Evolutionary conservation across 2,888 invertebrate species (phyloP), one percentile per base, ranked within the genome.

Genomic region (Bellardia pandia): DNA sequence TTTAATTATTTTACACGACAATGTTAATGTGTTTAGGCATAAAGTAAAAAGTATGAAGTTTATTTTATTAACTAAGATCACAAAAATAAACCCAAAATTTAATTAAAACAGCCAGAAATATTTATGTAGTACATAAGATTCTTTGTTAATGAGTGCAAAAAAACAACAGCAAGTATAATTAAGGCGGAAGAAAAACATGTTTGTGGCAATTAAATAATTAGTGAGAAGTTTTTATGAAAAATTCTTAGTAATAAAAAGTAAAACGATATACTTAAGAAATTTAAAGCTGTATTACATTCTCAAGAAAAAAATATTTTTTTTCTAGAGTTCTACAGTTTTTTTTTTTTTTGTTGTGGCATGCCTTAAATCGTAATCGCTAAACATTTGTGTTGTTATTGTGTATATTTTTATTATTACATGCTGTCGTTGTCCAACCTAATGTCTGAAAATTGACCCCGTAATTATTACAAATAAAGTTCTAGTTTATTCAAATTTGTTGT

Each of bases 381-480:
- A 71, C 40, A 53, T 62, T 6, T 40, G 5, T 16, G n/a, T 13
- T 56, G 7, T 51, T 69, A 58, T 56, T 16, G 56, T 58, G 11
- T 51, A 14, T 14, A n/a, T n/a, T 51, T n/a, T n/a, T n/a, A n/a
- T n/a, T n/a, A n/a, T n/a, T 51, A 45, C 45, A 23, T 56, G 56
- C 33, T 2, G 37, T 82, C 42, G 60, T 82, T 33, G 60, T 40
- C 42, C 66, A 71, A 23, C n/a, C 30, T 56, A 62, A 71, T 40
- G 7, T 68, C 23, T 56, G 3, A 40, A 37, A 83, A 71, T 76
- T 71, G 37, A 64, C 53, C 71, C 77, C 71, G 11, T 83, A 83
- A 83, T 77, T 77, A 71, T 42, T 68, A 40, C 9, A 37, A 71
- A 51, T 62, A 60, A 33, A 33, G 42, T 72, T 33, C 14, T 69